Evolutionary conservation across 1,140 invertebrate genomes (phyloP).

Genomic region (Drosophila sucinea): DNA sequence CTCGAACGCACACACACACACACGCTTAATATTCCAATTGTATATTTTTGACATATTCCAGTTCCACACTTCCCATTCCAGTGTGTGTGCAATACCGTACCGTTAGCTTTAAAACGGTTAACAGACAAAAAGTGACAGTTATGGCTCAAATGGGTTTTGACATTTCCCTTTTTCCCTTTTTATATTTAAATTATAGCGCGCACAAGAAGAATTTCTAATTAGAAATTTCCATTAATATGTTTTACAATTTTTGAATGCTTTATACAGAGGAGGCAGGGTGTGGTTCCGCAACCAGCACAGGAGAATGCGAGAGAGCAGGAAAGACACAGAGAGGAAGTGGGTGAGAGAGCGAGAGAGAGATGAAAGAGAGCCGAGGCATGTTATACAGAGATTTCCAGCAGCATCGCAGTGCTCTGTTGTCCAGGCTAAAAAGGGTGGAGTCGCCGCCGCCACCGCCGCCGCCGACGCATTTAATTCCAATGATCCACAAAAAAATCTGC

Average conservation of each 20-base stretch:
- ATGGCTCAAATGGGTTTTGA: conserved; percentile 39
- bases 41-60: conserved; percentile 74
- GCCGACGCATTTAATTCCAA: conserved; percentile 71
- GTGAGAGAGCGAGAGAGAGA: conserved; percentile 33
- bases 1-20: conserved; percentile 34
- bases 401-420: conserved; percentile 45
- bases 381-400: conserved; percentile 66
- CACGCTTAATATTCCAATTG: conserved; percentile 64
- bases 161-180: conserved; percentile 32
- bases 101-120: conserved; percentile 48
- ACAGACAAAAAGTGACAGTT: conserved; percentile 63
- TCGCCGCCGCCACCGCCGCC: conserved; percentile 34
- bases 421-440: conserved; percentile 74
- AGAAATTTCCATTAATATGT: conserved; percentile 54
- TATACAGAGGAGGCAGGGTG: conserved; percentile 73
- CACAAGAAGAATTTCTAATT: conserved; percentile 69
- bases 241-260: conserved; percentile 59
- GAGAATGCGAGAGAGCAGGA: conserved; percentile 32
- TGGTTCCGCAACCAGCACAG: conserved; percentile 50
- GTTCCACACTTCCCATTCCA: conserved; percentile 45
- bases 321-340: conserved; percentile 30
- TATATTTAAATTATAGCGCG: conserved; percentile 44
- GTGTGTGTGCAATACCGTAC: conserved; percentile 43
- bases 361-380: conserved; percentile 37
- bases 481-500: conserved; percentile 77